A percentile compares a stretch with the other conserved stretches of the same genome.
These are phyloP conservation scores for Percopsis transmontana DNA, from an alignment of 2,113 vertebrate genomes.

Conservation along the genomic window DNA sequence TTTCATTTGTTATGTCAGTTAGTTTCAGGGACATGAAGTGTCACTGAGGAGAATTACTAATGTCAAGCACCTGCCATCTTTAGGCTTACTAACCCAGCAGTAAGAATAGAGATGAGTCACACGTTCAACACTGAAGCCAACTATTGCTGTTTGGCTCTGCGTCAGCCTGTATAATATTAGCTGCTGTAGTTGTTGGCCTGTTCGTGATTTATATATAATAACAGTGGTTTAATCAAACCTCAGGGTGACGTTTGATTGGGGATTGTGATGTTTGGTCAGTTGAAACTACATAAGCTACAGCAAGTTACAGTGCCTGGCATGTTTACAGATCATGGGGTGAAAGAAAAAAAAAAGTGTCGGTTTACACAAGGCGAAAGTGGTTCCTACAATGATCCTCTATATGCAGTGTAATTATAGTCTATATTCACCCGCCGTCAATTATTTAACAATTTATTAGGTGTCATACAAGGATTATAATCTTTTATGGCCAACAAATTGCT, in stretches of 20 bases:
- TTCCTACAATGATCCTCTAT: slow-evolving; percentile 4
- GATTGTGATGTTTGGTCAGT: too few species aligned
- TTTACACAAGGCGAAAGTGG: not conserved
- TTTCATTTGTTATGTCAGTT: not conserved
- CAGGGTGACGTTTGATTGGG: too few species aligned
- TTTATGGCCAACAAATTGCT: not conserved
- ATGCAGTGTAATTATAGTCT: not conserved
- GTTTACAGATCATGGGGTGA: slow-evolving; percentile 3
- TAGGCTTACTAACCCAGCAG: slow-evolving; percentile 32
- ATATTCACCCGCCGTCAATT: not conserved
- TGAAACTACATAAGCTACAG: not conserved
- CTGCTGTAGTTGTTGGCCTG: too few species aligned
- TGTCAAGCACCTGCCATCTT: slow-evolving; percentile 37
- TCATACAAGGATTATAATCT: not conserved
- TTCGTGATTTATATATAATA: too few species aligned
- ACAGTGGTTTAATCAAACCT: slow-evolving; percentile 14
- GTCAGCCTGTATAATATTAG: not conserved
- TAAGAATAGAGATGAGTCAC: slow-evolving; percentile 68
- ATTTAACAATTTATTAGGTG: not conserved
- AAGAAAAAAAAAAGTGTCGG: slow-evolving; percentile 6
- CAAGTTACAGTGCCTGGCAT: not conserved
- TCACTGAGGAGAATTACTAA: slow-evolving; percentile 20
- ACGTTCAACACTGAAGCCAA: slow-evolving; percentile 8
- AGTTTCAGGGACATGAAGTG: not conserved
- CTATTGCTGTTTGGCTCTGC: slow-evolving; percentile 17